Percentiles rank a stretch among this genome's conserved stretches.
Conservation (phyloP, 2,113 vertebrate species). For the Sialia sialis region DNA sequence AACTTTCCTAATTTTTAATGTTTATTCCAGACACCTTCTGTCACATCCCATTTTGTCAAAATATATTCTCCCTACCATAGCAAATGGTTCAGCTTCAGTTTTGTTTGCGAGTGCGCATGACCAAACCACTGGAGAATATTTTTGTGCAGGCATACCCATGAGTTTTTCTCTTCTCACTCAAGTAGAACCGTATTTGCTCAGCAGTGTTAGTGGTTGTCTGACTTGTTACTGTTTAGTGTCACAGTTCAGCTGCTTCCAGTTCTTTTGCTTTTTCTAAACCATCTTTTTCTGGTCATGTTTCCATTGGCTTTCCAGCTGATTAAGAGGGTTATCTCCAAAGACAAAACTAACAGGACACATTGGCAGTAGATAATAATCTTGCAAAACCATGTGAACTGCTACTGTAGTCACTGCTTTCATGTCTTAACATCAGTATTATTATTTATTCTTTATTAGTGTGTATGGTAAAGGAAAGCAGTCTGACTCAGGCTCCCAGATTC, state of each 20-base stretch:
- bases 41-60: not conserved
- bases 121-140: not conserved
- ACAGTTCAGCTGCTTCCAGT: not conserved
- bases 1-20: not conserved
- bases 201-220: not conserved
- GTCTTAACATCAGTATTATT: not conserved
- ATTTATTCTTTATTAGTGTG: not conserved
- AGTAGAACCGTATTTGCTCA: not conserved
- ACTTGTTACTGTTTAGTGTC: not conserved
- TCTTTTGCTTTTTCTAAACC: not conserved
- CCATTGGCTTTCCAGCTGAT: not conserved
- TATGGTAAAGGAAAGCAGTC: not conserved
- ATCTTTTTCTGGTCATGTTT: conserved; percentile 2
- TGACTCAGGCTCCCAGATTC: not conserved
- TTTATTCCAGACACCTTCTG: conserved; percentile 10
- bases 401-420: not conserved
- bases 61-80: not conserved
- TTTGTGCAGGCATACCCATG: not conserved
- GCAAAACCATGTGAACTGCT: not conserved
- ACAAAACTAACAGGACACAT: not conserved
- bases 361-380: not conserved
- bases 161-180: not conserved
- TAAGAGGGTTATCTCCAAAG: not conserved
- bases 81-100: not conserved
- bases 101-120: not conserved